Base-by-base conservation (phyloP, 2,113 vertebrate genomes). In the Hipposideros armiger region DNA sequence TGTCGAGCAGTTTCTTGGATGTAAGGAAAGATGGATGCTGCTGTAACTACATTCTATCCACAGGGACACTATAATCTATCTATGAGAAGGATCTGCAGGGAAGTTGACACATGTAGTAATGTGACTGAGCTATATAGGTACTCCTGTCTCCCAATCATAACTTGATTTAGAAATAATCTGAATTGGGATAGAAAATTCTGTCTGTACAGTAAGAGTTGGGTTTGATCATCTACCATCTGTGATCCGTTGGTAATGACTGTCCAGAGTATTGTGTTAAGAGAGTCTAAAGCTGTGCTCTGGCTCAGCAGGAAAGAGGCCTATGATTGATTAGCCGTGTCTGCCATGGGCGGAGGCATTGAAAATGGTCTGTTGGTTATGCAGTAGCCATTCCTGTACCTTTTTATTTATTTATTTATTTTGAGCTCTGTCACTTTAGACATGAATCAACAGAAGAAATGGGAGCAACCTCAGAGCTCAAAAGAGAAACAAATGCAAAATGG, bases 191-290 rank as follows among this genome's bases (percentile, higher is more conserved):
- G 66, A 94, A 30, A 45, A 36, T 56, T 86, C 73, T 90, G 4
- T 69, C 32, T 66, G 4, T 36, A 85, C 36, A n/a, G 2, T 64
- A 88, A 88, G 52, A 1, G 6, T 52, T 74, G 40, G 72, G 15
- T 96, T 62, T 93, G 56, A 62, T 95, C 54, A 22, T 72, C 66
- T 66, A 20, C 64, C 24, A 22, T 87, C n/a, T 83, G 52, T 72
- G 40, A 56, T 92, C 87, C n/a, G 4, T 72, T 94, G 84, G 10
- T 93, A 91, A 86, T 84, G 93, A 58, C 84, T 89, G 32, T 73
- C 36, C 76, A 74, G 76, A n/a, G 26, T 60, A 83, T 60, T 32
- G 20, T 73, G 52, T 36, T 72, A 64, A 64, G 13, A 80, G 77
- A 87, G 36, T 60, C 50, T 4, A 42, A 70, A 76, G 89, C 28